A percentile compares a stretch with the other conserved stretches of the same genome.
Conservation (phyloP, 2,113 vertebrate genomes). For the Macrotis lagotis region DNA sequence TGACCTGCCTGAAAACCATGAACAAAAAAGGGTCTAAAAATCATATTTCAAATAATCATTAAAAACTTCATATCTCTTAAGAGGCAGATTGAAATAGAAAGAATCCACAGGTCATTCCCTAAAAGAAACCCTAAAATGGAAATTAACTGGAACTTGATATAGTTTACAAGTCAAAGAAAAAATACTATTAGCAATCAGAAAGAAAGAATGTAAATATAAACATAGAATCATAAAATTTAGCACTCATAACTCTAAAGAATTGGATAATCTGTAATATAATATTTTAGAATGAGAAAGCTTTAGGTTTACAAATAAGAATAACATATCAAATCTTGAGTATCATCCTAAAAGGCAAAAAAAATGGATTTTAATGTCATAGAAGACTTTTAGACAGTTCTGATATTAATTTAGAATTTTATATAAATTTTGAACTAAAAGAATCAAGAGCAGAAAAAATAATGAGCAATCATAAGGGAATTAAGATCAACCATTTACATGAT, state of each 20-base stretch:
- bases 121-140: neutral
- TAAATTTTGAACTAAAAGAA: neutral
- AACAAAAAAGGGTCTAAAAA: neutral
- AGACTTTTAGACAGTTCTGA: neutral
- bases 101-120: neutral
- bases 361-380: neutral
- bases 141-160: neutral
- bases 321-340: neutral
- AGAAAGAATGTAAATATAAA: neutral
- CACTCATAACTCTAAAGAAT: neutral
- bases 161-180: neutral
- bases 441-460: neutral
- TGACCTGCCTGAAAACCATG: neutral
- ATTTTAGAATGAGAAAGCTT: neutral
- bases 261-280: neutral
- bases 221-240: neutral
- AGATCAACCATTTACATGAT: neutral
- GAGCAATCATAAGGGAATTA: neutral
- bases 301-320: neutral
- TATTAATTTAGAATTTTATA: neutral
- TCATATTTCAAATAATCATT: neutral
- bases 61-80: neutral
- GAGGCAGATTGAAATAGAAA: neutral
- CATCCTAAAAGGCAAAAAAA: neutral
- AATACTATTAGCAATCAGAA: neutral